Evolutionary conservation across 2,797 vertebrate species (phyloP).

Genomic region (Rhabdophis nuchalis): DNA sequence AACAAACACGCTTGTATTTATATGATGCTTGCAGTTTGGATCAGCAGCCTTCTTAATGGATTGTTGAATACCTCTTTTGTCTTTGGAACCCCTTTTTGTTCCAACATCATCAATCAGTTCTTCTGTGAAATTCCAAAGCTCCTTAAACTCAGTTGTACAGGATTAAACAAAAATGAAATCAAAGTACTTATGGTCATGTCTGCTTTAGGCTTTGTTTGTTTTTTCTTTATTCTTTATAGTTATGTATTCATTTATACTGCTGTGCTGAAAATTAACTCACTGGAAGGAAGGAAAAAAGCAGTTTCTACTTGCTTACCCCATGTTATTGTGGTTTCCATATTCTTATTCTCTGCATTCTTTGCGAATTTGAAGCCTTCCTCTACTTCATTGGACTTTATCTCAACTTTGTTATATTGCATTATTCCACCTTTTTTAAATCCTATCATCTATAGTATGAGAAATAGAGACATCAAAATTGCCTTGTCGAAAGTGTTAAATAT

Average conservation of each 20-base stretch:
- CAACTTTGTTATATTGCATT: background rate
- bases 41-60: too few species aligned
- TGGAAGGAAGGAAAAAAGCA: background rate
- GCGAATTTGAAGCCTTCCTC: background rate
- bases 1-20: background rate
- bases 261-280: background rate
- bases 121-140: background rate
- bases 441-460: background rate
- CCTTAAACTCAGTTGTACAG: background rate
- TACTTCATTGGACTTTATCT: background rate
- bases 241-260: background rate
- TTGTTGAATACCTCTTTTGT: background rate
- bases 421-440: background rate
- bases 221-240: background rate
- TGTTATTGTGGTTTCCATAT: background rate
- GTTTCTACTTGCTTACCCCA: background rate
- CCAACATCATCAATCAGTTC: background rate
- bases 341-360: background rate
- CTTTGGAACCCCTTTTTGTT: background rate
- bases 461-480: background rate
- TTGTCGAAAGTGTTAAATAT: background rate
- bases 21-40: background rate
- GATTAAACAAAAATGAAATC: background rate
- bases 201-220: background rate
- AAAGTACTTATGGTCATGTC: background rate